Conservation (phyloP, 2,113 vertebrate genomes). For the Leucoraja erinaceus region DNA sequence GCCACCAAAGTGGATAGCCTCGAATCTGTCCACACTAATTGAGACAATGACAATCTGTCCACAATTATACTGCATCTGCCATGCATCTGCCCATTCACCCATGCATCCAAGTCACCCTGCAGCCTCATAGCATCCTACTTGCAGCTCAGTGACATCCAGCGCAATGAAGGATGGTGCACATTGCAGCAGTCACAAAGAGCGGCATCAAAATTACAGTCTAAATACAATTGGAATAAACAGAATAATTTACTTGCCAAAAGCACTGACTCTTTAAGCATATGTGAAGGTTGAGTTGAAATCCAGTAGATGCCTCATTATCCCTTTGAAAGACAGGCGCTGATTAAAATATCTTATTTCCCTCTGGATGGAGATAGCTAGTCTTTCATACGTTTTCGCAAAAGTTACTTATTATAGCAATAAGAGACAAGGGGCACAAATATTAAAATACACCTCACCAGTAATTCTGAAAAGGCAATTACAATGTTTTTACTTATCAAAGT, state of each 20-base stretch:
- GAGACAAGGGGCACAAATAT: slow-evolving; percentile 4
- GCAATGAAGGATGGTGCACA: not conserved
- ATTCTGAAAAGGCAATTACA: not conserved
- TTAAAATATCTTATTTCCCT: slow-evolving; percentile 15
- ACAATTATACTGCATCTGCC: too few relatives aligned
- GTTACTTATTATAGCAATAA: not conserved
- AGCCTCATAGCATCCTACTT: too few relatives aligned
- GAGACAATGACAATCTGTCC: too few relatives aligned
- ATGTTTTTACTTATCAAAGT: not conserved
- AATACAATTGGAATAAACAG: not conserved
- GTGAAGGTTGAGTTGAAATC: not conserved
- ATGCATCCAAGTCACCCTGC: too few relatives aligned
- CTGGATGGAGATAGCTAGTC: not conserved
- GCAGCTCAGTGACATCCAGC: not conserved
- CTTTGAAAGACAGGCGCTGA: not conserved
- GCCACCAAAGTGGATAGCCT: too few relatives aligned
- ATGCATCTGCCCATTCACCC: too few relatives aligned
- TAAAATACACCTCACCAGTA: not conserved
- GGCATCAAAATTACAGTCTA: not conserved
- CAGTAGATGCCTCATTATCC: not conserved
- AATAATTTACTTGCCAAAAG: not conserved
- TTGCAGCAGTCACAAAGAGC: not conserved
- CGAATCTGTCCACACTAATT: too few relatives aligned
- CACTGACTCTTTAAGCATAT: not conserved
- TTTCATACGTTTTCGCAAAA: slow-evolving; percentile 9